These are phyloP conservation scores for Catharus ustulatus DNA, from an alignment of 2,797 vertebrate species.

Conservation along the genomic window DNA sequence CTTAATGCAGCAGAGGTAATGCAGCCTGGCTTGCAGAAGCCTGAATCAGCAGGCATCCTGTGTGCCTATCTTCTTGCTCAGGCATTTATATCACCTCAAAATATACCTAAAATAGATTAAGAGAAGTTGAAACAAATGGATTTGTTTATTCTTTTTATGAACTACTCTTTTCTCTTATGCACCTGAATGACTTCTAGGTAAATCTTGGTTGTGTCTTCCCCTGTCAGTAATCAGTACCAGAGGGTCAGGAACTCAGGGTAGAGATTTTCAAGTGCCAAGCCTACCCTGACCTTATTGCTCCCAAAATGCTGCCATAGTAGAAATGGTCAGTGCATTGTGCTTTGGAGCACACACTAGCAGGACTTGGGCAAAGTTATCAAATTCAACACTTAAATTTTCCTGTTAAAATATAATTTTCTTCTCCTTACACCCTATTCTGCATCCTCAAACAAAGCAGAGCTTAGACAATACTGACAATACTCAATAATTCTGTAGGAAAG, in stretches of 20 bases:
- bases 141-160: background rate
- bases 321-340: background rate
- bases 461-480: background rate
- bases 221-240: background rate
- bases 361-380: background rate
- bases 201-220: background rate
- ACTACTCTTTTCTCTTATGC: background rate
- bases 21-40: slow-evolving; percentile 8
- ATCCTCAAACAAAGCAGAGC: background rate
- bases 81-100: background rate
- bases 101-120: background rate
- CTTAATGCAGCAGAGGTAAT: slow-evolving; percentile 55
- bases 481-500: background rate
- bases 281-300: background rate
- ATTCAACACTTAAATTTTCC: background rate
- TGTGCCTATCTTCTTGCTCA: background rate
- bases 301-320: background rate
- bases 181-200: background rate
- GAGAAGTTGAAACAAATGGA: background rate
- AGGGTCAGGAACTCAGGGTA: background rate
- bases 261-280: background rate
- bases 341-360: background rate
- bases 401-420: background rate
- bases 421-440: background rate
- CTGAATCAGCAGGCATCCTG: background rate